Percentiles rank a stretch among this genome's conserved stretches.
Conservation (phyloP, 2,888 invertebrate genomes). For the Harmothoe impar region DNA sequence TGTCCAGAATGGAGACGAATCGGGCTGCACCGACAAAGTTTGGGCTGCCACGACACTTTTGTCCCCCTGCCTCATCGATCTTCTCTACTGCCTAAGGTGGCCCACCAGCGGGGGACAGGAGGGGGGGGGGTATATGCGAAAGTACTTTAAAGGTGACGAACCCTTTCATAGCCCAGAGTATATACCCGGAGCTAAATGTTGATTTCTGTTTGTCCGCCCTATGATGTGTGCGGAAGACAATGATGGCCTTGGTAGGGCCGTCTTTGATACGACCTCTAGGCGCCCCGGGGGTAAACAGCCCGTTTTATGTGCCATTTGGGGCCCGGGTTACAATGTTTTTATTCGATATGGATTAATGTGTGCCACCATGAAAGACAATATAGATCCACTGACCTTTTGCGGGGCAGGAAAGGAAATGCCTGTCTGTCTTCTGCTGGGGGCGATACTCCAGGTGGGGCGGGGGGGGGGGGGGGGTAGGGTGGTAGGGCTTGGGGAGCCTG, state of each 20-base stretch:
- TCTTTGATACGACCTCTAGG: slow-evolving; percentile 14
- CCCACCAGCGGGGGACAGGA: too few relatives aligned
- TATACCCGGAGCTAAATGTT: slow-evolving; percentile 58
- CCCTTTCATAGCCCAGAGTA: slow-evolving; percentile 29
- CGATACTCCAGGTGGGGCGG: neutral
- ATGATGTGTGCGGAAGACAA: slow-evolving; percentile 45
- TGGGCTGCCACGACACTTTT: neutral
- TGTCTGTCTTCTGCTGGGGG: neutral
- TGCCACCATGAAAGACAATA: slow-evolving; percentile 58
- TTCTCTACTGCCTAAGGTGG: slow-evolving; percentile 22
- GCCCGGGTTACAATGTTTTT: slow-evolving; percentile 48
- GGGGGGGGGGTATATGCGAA: slow-evolving; percentile 53
- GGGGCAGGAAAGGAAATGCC: slow-evolving; percentile 46
- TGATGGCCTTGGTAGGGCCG: slow-evolving; percentile 45
- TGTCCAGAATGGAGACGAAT: slow-evolving; percentile 4
- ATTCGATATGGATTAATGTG: slow-evolving; percentile 61
- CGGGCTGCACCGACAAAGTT: neutral
- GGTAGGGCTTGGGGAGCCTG: slow-evolving; percentile 6
- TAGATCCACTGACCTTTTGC: slow-evolving; percentile 50
- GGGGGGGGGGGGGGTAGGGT: neutral
- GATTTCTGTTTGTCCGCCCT: slow-evolving; percentile 54
- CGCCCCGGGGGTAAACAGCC: slow-evolving; percentile 32
- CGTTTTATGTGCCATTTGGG: slow-evolving; percentile 56
- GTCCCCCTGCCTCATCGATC: neutral
- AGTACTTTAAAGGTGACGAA: slow-evolving; percentile 54